A percentile compares a stretch with the other conserved stretches of the same genome.
Conservation (phyloP, 37 sponge, comb jelly and placozoan species). For the Aplysina aerophoba region DNA sequence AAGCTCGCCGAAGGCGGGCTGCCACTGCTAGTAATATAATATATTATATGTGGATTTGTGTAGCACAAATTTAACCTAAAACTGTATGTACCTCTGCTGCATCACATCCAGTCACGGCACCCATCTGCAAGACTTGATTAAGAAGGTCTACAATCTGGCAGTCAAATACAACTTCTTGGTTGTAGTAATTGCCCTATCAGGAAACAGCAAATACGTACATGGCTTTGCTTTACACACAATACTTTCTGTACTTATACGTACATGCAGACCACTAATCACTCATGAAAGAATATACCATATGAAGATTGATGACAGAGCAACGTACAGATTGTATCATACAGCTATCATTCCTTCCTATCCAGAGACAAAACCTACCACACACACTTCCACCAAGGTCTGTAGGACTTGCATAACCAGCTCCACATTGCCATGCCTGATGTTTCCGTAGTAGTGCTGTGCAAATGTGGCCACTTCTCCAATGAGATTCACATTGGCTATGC, state of each 20-base stretch:
- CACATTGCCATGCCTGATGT: conserved; percentile 52
- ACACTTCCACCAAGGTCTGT: conserved; percentile 55
- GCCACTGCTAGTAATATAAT: no score
- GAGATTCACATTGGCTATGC: conserved; percentile 60
- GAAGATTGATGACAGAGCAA: no score
- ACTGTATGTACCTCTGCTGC: not conserved
- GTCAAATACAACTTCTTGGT: conserved; percentile 57
- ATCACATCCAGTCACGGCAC: not conserved
- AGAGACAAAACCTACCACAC: conserved; percentile 31
- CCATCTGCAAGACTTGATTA: conserved; percentile 40
- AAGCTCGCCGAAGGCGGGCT: no score
- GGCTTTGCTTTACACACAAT: not conserved
- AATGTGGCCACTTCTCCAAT: conserved; percentile 52
- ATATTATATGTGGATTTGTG: no score
- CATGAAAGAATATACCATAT: no score
- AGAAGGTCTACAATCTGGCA: conserved; percentile 51
- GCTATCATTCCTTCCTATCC: not conserved
- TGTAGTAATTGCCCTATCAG: conserved; percentile 51
- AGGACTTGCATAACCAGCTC: conserved; percentile 45
- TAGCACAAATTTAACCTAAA: no score
- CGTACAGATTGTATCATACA: no score
- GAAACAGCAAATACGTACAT: not conserved
- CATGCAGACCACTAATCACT: no score
- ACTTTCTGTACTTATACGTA: no score
- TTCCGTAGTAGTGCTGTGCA: conserved; percentile 51